Evolutionary conservation across 2,797 vertebrate species (phyloP).

Genomic region (Platyrinchus mystaceus): DNA sequence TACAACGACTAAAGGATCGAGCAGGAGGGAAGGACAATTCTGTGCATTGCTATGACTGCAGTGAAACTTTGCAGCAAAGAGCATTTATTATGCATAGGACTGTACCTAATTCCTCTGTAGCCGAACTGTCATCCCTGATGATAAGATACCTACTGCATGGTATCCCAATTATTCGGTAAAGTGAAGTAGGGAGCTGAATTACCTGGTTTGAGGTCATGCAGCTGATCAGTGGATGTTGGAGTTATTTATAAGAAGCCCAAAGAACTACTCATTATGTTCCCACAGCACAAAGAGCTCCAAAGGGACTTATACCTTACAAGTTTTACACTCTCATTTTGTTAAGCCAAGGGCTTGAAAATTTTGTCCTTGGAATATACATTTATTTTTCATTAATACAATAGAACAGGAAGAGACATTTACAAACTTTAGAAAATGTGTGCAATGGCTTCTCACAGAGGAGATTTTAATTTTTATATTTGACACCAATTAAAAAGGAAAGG

Average conservation of each 20-base stretch:
- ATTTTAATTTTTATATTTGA: constrained; percentile 29
- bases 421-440: constrained; percentile 1
- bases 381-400: background rate
- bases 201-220: constrained; percentile 3
- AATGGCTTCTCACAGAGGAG: background rate
- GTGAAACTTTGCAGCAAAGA: background rate
- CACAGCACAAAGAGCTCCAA: background rate
- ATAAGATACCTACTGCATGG: background rate
- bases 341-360: constrained; percentile 2
- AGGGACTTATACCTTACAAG: background rate
- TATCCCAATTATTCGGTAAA: background rate
- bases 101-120: background rate
- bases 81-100: background rate
- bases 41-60: background rate
- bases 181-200: background rate
- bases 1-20: background rate
- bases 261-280: background rate
- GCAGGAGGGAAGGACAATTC: background rate
- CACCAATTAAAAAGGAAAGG: constrained; percentile 37
- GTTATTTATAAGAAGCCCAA: constrained; percentile 44
- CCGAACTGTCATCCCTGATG: background rate
- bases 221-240: background rate
- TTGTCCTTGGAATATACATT: constrained; percentile 14
- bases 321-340: background rate
- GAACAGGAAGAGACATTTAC: background rate